A percentile compares a stretch with the other conserved stretches of the same genome.
Conservation (phyloP, 2,888 invertebrate species). For the Trichogramma evanescens region DNA sequence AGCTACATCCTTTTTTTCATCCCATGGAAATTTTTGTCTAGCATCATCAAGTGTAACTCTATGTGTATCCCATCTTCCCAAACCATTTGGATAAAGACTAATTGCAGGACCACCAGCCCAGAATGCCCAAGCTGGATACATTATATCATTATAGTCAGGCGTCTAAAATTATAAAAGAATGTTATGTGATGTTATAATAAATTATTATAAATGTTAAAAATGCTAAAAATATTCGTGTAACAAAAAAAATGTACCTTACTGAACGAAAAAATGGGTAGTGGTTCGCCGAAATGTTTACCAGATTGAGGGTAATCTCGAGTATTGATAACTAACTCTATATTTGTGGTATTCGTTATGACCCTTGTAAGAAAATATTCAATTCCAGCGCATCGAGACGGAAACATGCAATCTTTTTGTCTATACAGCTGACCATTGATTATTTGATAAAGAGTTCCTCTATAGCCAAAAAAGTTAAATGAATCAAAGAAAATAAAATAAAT, state of each 20-base stretch:
- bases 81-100: slow-evolving; percentile 82
- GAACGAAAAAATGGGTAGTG: slow-evolving; percentile 86
- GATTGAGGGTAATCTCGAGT: slow-evolving; percentile 91
- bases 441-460: slow-evolving; percentile 72
- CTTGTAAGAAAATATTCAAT: slow-evolving; percentile 79
- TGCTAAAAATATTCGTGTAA: neutral
- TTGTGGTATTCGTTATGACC: slow-evolving; percentile 62
- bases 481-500: slow-evolving; percentile 11
- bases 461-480: neutral
- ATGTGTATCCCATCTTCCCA: slow-evolving; percentile 89
- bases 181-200: neutral
- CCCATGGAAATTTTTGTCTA: slow-evolving; percentile 67
- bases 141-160: slow-evolving; percentile 76
- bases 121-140: slow-evolving; percentile 96
- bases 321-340: slow-evolving; percentile 83
- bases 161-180: slow-evolving; percentile 48
- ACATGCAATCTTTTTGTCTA: slow-evolving; percentile 79
- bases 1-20: slow-evolving; percentile 60
- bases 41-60: slow-evolving; percentile 64
- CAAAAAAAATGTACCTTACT: slow-evolving; percentile 65
- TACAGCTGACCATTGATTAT: slow-evolving; percentile 75
- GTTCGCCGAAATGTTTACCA: slow-evolving; percentile 55
- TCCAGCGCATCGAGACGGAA: slow-evolving; percentile 85
- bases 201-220: neutral
- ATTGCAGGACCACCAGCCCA: slow-evolving; percentile 99